Evolutionary conservation across 2,797 vertebrate species (phyloP).

Genomic region (Gobio occitaniae): DNA sequence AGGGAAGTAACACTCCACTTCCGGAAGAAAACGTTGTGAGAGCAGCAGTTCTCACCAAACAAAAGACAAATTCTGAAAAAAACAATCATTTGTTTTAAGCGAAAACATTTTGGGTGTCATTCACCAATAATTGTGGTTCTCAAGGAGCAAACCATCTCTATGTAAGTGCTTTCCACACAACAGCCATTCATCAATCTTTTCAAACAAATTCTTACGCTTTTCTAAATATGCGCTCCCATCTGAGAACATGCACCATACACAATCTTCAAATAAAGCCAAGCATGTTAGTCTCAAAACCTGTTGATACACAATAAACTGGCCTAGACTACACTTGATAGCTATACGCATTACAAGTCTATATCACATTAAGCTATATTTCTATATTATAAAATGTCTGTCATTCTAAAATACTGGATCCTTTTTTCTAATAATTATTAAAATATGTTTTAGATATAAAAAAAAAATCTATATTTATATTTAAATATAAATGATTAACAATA

Average conservation of each 20-base stretch:
- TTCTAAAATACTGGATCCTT: too few relatives aligned
- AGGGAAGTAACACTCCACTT: slow-evolving; percentile 11
- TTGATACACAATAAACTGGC: not conserved
- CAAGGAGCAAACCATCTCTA: not conserved
- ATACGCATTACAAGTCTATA: not conserved
- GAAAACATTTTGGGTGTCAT: not conserved
- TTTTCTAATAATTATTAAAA: too few relatives aligned
- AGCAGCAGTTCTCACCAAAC: slow-evolving; percentile 7
- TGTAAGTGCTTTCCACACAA: not conserved
- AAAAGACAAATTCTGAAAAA: not conserved
- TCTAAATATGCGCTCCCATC: not conserved
- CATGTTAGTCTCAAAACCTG: not conserved
- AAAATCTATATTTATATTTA: too few relatives aligned
- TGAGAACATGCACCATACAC: not conserved
- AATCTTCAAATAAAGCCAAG: not conserved
- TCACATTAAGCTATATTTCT: not conserved
- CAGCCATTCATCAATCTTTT: not conserved
- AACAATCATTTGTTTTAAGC: not conserved
- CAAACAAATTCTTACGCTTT: not conserved
- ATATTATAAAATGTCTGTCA: not conserved
- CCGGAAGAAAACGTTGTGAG: not conserved
- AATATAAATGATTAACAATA: too few relatives aligned
- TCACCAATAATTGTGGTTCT: not conserved
- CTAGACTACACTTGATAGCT: not conserved
- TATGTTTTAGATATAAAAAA: too few relatives aligned